phyloP scores from a whole-genome alignment of 2,113 vertebrate genomes.

The Rutilus rutilus region DNA sequence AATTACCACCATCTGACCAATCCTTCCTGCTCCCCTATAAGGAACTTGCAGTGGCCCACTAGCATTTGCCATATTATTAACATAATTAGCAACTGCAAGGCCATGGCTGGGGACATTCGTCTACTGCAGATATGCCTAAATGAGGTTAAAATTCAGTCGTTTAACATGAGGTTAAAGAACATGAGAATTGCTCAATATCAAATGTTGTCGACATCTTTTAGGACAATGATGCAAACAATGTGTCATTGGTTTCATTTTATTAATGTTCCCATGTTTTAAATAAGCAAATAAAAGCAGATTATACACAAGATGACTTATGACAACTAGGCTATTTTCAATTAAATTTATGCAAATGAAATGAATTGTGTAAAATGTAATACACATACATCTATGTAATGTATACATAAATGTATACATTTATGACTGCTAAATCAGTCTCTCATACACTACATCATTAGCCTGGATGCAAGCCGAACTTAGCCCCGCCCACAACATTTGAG shows the following conservation, averaged over 20 bases:
- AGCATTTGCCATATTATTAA: background rate
- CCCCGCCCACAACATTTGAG: too few relatives aligned
- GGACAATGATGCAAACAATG: background rate
- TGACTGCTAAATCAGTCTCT: background rate
- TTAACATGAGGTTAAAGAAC: background rate
- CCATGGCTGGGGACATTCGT: background rate
- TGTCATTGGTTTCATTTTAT: background rate
- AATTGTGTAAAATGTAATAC: background rate
- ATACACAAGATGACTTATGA: background rate
- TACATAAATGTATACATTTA: too few relatives aligned
- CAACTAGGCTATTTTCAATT: background rate
- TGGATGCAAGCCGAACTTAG: too few relatives aligned
- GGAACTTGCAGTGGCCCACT: background rate
- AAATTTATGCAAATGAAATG: background rate
- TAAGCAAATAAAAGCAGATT: background rate
- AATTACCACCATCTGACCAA: background rate
- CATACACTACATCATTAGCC: too few relatives aligned
- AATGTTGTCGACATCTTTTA: background rate
- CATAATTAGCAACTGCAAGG: conserved; percentile 3
- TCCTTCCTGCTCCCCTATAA: background rate
- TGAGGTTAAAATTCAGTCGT: background rate
- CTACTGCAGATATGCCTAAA: background rate
- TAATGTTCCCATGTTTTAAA: background rate
- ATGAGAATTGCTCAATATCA: background rate
- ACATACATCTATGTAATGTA: too few relatives aligned